Conservation (phyloP, 2,113 vertebrate genomes). For the Varanus salvator region DNA sequence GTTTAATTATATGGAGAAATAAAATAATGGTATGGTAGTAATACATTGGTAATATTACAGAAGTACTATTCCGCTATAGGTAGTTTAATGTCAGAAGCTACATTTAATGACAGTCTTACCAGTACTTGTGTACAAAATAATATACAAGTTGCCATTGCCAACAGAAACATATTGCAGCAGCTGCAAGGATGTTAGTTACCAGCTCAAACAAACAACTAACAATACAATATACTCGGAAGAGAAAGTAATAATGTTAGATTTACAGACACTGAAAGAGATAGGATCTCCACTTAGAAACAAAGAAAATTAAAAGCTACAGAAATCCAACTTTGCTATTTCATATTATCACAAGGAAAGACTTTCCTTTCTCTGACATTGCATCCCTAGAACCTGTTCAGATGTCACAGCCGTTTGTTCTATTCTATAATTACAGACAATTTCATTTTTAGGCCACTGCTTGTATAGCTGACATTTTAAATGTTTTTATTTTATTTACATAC, state of each 20-base stretch:
- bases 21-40: constrained; percentile 80
- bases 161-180: constrained; percentile 79
- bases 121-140: constrained; percentile 83
- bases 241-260: constrained; percentile 83
- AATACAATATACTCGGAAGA: constrained; percentile 83
- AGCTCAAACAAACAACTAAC: constrained; percentile 86
- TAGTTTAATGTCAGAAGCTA: constrained; percentile 83
- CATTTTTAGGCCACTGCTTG: constrained; percentile 73
- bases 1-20: constrained; percentile 84
- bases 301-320: constrained; percentile 78
- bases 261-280: constrained; percentile 81
- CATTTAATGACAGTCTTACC: constrained; percentile 83
- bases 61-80: constrained; percentile 82
- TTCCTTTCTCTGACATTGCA: constrained; percentile 70
- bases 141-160: constrained; percentile 83
- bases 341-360: constrained; percentile 74
- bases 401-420: constrained; percentile 74
- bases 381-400: constrained; percentile 75
- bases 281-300: constrained; percentile 78
- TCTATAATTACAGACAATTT: constrained; percentile 70
- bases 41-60: constrained; percentile 81
- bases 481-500: constrained; percentile 82
- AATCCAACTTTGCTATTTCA: constrained; percentile 71
- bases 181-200: constrained; percentile 82
- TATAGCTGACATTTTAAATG: constrained; percentile 66